A percentile compares a stretch with the other conserved stretches of the same genome.
Evolutionary conservation across 2,797 vertebrate species (phyloP).

Genomic region (Cynodonichthys magdalenae): DNA sequence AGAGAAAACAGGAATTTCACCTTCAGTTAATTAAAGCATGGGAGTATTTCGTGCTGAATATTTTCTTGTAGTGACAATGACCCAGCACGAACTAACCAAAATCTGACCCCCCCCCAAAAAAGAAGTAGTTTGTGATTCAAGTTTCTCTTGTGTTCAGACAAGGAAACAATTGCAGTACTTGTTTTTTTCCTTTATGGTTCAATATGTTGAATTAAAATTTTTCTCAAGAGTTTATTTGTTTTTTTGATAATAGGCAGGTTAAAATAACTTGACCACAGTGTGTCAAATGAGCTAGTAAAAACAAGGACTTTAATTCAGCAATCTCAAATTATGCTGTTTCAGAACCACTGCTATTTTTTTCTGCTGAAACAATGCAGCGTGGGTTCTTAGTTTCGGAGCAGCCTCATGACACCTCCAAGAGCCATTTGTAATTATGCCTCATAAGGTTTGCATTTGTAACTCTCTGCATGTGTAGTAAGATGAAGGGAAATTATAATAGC

Average conservation of each 20-base stretch:
- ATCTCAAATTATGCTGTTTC: conserved; percentile 43
- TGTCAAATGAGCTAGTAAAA: not conserved
- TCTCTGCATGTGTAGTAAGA: conserved; percentile 50
- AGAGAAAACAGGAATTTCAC: conserved; percentile 15
- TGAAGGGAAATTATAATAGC: conserved; percentile 64
- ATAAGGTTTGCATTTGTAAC: conserved; percentile 43
- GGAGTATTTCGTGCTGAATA: not conserved
- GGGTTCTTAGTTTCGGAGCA: conserved; percentile 32
- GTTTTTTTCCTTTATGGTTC: not conserved
- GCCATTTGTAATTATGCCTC: conserved; percentile 49
- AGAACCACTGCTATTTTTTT: conserved; percentile 33
- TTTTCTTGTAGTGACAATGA: conserved; percentile 34
- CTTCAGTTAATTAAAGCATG: conserved; percentile 23
- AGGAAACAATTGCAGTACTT: not conserved
- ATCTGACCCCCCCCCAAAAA: no score
- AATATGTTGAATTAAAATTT: not conserved
- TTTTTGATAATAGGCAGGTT: conserved; percentile 4
- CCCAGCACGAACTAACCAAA: conserved; percentile 29
- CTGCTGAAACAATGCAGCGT: conserved; percentile 51
- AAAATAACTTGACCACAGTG: not conserved
- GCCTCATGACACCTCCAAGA: conserved; percentile 36
- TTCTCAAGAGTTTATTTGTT: not conserved
- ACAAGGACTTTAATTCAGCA: conserved; percentile 30
- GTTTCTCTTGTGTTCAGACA: not conserved
- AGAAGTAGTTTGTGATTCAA: conserved; percentile 8